Percentiles rank a stretch among this genome's conserved stretches.
phyloP scores from a whole-genome alignment of 2,113 vertebrate species.

The Hippocampus zosterae region DNA sequence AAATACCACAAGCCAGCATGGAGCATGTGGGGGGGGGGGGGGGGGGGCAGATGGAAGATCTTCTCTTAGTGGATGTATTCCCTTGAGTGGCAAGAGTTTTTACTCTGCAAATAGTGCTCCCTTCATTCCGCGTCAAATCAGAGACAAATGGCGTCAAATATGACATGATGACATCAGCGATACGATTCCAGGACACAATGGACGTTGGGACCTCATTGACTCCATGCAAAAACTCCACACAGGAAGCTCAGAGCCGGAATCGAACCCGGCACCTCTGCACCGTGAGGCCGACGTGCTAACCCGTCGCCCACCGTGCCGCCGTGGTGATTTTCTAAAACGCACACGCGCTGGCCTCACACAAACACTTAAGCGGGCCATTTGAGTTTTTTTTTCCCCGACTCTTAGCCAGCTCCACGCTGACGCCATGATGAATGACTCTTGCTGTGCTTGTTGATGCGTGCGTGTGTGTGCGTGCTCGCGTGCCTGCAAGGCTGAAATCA shows the following conservation, averaged over 20 bases:
- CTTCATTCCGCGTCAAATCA: background rate
- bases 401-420: too few relatives aligned
- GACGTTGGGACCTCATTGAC: background rate
- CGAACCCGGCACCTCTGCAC: too few relatives aligned
- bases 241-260: too few relatives aligned
- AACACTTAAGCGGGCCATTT: too few relatives aligned
- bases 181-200: background rate
- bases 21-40: background rate
- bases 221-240: background rate
- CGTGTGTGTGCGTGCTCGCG: background rate
- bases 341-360: too few relatives aligned
- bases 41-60: background rate
- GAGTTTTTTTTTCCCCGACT: too few relatives aligned
- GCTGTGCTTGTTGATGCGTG: too few relatives aligned
- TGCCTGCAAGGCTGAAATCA: slow-evolving; percentile 25
- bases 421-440: too few relatives aligned
- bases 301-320: too few relatives aligned
- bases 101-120: background rate
- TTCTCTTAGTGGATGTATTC: background rate
- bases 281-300: too few relatives aligned
- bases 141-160: background rate
- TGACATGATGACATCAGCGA: background rate
- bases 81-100: background rate
- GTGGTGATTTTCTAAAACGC: too few relatives aligned
- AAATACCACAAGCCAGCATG: background rate